A percentile compares a stretch with the other conserved stretches of the same genome.
Evolutionary conservation across 2,888 invertebrate species (phyloP).

Genomic region (Lepidocyrtinus sp.): DNA sequence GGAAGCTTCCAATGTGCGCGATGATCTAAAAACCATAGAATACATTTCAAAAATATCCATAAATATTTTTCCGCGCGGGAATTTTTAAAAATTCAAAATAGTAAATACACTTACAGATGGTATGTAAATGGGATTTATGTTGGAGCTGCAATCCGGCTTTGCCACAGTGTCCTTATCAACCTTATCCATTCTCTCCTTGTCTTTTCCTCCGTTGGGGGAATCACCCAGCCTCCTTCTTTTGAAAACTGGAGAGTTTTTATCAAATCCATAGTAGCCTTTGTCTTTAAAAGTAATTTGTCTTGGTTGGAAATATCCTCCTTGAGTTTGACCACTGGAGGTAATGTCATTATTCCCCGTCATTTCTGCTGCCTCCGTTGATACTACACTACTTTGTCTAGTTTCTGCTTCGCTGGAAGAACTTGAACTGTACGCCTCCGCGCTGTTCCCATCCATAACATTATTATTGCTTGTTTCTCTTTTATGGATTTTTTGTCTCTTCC

Average conservation of each 20-base stretch:
- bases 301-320: not conserved
- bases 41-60: not conserved
- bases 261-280: not conserved
- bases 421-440: not conserved
- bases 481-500: not conserved
- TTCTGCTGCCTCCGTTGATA: not conserved
- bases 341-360: not conserved
- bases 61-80: not conserved
- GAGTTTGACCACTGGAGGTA: not conserved
- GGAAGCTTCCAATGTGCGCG: constrained; percentile 43
- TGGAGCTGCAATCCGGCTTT: not conserved
- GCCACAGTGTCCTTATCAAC: not conserved
- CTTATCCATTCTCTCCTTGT: not conserved
- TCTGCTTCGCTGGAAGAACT: too few relatives aligned
- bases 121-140: constrained; percentile 34
- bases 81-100: not conserved
- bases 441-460: constrained; percentile 1
- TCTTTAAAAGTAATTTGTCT: not conserved
- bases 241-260: too few relatives aligned
- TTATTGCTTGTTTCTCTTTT: not conserved
- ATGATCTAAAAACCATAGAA: constrained; percentile 26
- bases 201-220: not conserved
- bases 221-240: not conserved
- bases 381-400: too few relatives aligned
- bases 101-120: constrained; percentile 30